Evolutionary conservation across 2,113 vertebrate genomes (phyloP).

Genomic region (Otocyon megalotis): DNA sequence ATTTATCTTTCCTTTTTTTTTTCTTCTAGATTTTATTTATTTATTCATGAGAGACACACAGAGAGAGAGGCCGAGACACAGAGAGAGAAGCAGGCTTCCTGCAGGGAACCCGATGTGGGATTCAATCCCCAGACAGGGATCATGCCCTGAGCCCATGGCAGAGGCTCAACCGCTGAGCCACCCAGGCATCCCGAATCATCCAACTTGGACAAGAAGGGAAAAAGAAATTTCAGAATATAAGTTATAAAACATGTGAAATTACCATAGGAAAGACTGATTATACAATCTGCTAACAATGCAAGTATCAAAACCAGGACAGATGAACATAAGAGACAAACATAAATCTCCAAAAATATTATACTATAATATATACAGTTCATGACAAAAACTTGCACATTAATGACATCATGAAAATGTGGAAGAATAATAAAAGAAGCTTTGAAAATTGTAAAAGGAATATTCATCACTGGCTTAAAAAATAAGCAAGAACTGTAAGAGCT

Average conservation of each 20-base stretch:
- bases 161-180: no score
- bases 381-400: not conserved
- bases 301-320: not conserved
- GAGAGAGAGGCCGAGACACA: no score
- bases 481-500: conserved; percentile 35
- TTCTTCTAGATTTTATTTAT: no score
- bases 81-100: no score
- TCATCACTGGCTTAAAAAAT: not conserved
- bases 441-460: not conserved
- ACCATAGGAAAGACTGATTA: not conserved
- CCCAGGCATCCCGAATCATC: not conserved
- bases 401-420: not conserved
- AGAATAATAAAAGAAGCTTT: not conserved
- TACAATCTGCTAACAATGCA: not conserved
- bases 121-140: no score
- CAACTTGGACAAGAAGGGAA: not conserved
- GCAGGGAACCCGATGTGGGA: no score
- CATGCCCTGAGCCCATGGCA: no score
- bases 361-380: not conserved
- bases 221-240: not conserved
- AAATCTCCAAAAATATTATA: not conserved
- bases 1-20: no score
- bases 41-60: no score
- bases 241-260: not conserved
- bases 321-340: not conserved